A percentile compares a stretch with the other conserved stretches of the same genome.
These are phyloP conservation scores for Tachystola acroxantha DNA, from an alignment of 2,888 invertebrate genomes.

Conservation along the genomic window DNA sequence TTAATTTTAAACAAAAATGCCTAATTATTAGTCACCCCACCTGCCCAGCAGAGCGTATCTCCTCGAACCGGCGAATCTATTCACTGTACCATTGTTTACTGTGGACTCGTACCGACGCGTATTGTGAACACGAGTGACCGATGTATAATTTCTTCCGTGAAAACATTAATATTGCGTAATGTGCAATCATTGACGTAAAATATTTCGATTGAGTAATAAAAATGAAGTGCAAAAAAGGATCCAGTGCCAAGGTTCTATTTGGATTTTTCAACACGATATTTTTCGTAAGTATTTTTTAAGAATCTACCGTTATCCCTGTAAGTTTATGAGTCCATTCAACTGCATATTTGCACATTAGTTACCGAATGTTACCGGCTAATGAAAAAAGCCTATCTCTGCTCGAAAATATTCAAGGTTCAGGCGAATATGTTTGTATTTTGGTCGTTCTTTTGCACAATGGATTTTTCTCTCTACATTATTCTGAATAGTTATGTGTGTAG, in stretches of 20 bases:
- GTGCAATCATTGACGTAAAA: constrained; percentile 5
- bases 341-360: neutral
- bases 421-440: too few relatives aligned
- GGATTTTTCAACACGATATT: constrained; percentile 83
- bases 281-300: constrained; percentile 68
- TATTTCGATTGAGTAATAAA: constrained; percentile 3
- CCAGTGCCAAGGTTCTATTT: constrained; percentile 81
- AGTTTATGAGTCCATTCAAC: neutral
- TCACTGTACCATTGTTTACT: constrained; percentile 59
- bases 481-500: too few relatives aligned
- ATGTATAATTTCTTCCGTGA: constrained; percentile 14
- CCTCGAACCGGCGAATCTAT: constrained; percentile 73
- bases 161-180: constrained; percentile 15
- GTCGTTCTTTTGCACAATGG: too few relatives aligned
- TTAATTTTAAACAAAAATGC: constrained; percentile 70
- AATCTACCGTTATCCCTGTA: neutral
- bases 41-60: constrained; percentile 75
- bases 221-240: constrained; percentile 59
- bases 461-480: too few relatives aligned
- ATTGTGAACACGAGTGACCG: constrained; percentile 26
- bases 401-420: too few relatives aligned
- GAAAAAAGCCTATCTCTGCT: too few relatives aligned
- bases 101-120: constrained; percentile 36
- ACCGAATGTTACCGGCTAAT: too few relatives aligned
- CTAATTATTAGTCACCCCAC: constrained; percentile 78